Conservation (phyloP, 2,113 vertebrate genomes). For the Tricholaema leucomelas region DNA sequence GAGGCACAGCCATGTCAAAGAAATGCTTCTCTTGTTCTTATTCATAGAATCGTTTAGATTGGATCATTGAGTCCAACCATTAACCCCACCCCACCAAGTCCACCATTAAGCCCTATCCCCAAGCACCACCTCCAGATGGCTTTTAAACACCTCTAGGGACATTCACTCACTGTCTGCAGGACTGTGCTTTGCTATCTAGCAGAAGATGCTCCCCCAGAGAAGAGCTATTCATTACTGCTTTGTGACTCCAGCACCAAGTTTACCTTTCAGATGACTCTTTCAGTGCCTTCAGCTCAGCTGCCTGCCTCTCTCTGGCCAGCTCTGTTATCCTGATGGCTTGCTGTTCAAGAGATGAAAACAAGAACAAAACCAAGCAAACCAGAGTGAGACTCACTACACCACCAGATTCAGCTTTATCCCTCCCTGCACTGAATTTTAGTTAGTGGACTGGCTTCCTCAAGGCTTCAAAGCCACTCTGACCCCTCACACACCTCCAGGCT, state of each 20-base stretch:
- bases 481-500: too few relatives aligned
- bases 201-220: not conserved
- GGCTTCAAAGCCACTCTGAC: too few relatives aligned
- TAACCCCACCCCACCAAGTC: too few relatives aligned
- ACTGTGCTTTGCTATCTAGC: not conserved
- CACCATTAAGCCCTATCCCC: too few relatives aligned
- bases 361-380: not conserved
- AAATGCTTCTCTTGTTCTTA: not conserved
- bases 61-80: too few relatives aligned
- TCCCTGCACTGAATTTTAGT: not conserved
- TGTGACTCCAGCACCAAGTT: not conserved
- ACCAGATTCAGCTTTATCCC: not conserved
- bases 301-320: constrained; percentile 87
- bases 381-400: not conserved
- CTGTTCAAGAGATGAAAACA: constrained; percentile 70
- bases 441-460: too few relatives aligned
- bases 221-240: not conserved
- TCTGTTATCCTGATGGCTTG: constrained; percentile 87
- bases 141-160: too few relatives aligned
- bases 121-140: too few relatives aligned
- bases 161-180: not conserved
- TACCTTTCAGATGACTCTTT: constrained; percentile 83
- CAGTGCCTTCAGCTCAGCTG: constrained; percentile 82
- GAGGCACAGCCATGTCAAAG: not conserved
- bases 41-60: too few relatives aligned